Percentiles rank a stretch among this genome's conserved stretches.
These are phyloP conservation scores for Colaptes auratus DNA, from an alignment of 2,113 vertebrate genomes.

Conservation along the genomic window DNA sequence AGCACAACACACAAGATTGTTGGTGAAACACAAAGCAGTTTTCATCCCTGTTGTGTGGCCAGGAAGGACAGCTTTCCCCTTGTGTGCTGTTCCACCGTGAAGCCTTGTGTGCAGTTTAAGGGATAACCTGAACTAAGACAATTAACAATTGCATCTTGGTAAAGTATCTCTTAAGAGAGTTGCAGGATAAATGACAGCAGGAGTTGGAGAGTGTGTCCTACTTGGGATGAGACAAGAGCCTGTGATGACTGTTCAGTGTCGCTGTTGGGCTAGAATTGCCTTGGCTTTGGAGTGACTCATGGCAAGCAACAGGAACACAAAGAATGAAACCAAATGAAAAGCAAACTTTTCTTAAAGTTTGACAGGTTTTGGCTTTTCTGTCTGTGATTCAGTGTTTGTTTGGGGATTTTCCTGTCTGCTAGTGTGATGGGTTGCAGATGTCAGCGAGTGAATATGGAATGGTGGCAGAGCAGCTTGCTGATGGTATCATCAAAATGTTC, in stretches of 20 bases:
- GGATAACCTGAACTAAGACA: not conserved
- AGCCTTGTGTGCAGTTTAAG: not conserved
- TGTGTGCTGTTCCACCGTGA: not conserved
- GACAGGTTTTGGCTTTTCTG: not conserved
- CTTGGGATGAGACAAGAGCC: not conserved
- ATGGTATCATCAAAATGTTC: not conserved
- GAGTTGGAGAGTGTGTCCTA: not conserved
- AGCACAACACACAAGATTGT: not conserved
- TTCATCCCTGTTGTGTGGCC: not conserved
- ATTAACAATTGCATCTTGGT: not conserved
- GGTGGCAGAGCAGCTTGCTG: not conserved
- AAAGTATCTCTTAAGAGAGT: not conserved
- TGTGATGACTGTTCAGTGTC: not conserved
- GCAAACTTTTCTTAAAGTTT: not conserved
- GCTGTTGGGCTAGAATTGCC: not conserved
- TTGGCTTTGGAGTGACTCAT: rapidly evolving
- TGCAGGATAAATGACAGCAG: not conserved
- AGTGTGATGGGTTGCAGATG: not conserved
- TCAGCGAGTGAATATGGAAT: not conserved
- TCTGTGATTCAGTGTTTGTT: not conserved
- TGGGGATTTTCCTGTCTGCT: not conserved
- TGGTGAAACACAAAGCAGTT: not conserved
- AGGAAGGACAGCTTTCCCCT: not conserved
- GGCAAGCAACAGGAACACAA: not conserved
- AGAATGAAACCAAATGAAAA: not conserved